Evolutionary conservation across 2,113 vertebrate genomes (phyloP), one percentile per base, ranked within the genome.

Genomic region (Tauraco erythrolophus): DNA sequence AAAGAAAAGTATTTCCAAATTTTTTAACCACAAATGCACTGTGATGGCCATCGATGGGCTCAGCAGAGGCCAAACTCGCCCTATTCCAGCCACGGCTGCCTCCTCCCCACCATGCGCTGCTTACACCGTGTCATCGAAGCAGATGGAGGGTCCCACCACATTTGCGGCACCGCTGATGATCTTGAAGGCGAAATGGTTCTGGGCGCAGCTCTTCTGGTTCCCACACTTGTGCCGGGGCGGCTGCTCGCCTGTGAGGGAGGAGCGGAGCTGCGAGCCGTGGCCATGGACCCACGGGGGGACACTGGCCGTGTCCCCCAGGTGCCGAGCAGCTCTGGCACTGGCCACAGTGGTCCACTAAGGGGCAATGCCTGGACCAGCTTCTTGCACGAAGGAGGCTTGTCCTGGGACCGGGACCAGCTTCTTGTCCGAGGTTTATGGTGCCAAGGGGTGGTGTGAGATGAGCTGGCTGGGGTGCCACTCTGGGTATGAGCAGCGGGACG

Each of bases 111-210:
- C 5, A 1, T 2, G 3, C 41, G 48, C 51, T 66, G 97, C 99
- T 97, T 98, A 99, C 99, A 95, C 46, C 33, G 80, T 48, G 37
- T 97, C 97, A 3, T 99, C 88, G 14, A 99, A 99, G 95, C 99
- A 99, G 83, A 99, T 98, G 22, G 92, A 98, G 54, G 99, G 99
- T n/a, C 99, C 99, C 19, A 99, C 98, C 28, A 99, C 95, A 2
- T 98, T 97, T 54, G 99, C 98, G 0, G 98, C 98, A 1, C 99
- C 99, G 1, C 99, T 99, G 70, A 27, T 53, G 77, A 99, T 94
- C 74, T 83, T 97, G 68, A 99, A 98, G 3, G 98, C 94, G 54
- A 98, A 99, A 69, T 97, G 81, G 43, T 98, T 58, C 3, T 27
- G 4, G 0, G 98, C 95, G 50, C 99, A 99, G 37, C 53, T 61